phyloP scores from a whole-genome alignment of 2,888 invertebrate species.

The Dexiosoma caninum region DNA sequence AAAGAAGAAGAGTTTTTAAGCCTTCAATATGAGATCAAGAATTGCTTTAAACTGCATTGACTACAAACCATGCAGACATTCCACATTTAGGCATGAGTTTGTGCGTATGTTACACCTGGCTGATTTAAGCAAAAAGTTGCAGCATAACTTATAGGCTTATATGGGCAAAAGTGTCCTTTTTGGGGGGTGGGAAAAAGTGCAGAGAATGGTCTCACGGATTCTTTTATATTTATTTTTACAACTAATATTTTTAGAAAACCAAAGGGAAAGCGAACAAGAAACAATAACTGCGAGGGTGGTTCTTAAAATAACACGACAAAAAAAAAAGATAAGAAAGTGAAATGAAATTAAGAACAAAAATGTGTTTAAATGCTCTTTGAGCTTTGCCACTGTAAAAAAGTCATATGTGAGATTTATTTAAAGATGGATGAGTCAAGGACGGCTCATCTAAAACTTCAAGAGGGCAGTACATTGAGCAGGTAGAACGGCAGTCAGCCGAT shows the following conservation, averaged over 20 bases:
- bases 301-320: too few species aligned
- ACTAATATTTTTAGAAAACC: slow-evolving; percentile 39
- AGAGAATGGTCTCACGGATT: not conserved
- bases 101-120: not conserved
- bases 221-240: not conserved
- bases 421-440: too few species aligned
- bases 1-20: slow-evolving; percentile 1
- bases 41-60: not conserved
- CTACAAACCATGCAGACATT: not conserved
- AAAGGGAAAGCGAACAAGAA: slow-evolving; percentile 30
- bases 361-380: too few species aligned
- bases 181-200: not conserved
- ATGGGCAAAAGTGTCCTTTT: not conserved
- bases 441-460: too few species aligned
- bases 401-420: too few species aligned
- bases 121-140: slow-evolving; percentile 4
- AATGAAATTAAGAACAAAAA: too few species aligned
- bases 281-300: not conserved
- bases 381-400: too few species aligned
- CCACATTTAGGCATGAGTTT: not conserved
- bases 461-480: too few species aligned
- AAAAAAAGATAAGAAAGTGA: too few species aligned
- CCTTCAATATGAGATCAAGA: slow-evolving; percentile 22
- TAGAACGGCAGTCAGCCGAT: too few species aligned
- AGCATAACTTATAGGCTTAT: slow-evolving; percentile 16